Conservation (phyloP, 1,140 invertebrate species). For the Pygmarrhopalites habei region DNA sequence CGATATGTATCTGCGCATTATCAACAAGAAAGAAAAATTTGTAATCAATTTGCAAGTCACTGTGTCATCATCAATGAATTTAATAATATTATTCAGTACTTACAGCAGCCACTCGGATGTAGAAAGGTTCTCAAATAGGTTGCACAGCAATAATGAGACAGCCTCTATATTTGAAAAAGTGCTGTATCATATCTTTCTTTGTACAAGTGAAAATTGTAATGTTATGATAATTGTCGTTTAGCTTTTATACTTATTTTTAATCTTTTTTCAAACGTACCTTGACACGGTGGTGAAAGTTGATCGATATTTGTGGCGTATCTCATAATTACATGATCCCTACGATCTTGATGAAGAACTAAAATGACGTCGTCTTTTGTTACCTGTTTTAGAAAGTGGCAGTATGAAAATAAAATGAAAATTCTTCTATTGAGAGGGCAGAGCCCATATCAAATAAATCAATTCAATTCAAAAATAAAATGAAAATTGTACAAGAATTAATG, state of each 20-base stretch:
- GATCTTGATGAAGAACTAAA: slow-evolving; percentile 79
- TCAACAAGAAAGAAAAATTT: not conserved
- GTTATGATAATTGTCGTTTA: too few relatives aligned
- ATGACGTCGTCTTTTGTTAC: slow-evolving; percentile 74
- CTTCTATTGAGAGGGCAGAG: too few relatives aligned
- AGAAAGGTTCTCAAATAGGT: slow-evolving; percentile 80
- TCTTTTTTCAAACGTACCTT: too few relatives aligned
- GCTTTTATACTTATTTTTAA: too few relatives aligned
- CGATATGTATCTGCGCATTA: slow-evolving; percentile 61
- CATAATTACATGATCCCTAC: slow-evolving; percentile 80
- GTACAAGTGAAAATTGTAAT: too few relatives aligned
- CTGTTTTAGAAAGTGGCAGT: too few relatives aligned
- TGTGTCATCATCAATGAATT: not conserved
- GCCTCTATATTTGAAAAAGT: too few relatives aligned
- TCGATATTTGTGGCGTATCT: slow-evolving; percentile 80
- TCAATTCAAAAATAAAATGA: slow-evolving; percentile 14
- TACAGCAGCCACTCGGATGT: slow-evolving; percentile 80
- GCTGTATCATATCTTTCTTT: too few relatives aligned
- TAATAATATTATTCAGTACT: slow-evolving; percentile 13
- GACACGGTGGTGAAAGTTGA: slow-evolving; percentile 50
- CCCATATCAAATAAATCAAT: too few relatives aligned
- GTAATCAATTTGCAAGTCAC: slow-evolving; percentile 1
- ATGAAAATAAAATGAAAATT: not conserved
- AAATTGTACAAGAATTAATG: slow-evolving; percentile 15
- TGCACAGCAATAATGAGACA: slow-evolving; percentile 53